A percentile compares a stretch with the other conserved stretches of the same genome.
Evolutionary conservation across 2,888 invertebrate species (phyloP).

Genomic region (Drosophila suboccidentalis): DNA sequence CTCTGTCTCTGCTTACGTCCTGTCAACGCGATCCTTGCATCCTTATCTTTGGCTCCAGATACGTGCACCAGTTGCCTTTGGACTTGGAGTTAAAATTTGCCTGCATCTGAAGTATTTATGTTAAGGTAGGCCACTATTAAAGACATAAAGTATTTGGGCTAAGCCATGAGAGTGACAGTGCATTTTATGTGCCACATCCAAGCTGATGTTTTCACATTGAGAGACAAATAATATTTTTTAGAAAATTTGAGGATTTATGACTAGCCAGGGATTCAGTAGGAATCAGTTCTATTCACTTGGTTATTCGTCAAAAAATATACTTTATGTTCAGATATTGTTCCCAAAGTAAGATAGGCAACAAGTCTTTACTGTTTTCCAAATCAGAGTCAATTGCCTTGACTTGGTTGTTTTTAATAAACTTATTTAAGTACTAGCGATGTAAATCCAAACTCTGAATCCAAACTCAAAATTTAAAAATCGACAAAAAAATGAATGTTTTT

Average conservation of each 20-base stretch:
- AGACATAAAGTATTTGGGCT: slow-evolving; percentile 20
- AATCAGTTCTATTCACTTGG: background rate
- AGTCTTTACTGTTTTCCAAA: background rate
- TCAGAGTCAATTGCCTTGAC: background rate
- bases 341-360: too few species aligned
- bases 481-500: too few species aligned
- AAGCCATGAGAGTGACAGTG: slow-evolving; percentile 1
- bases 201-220: background rate
- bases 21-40: slow-evolving; percentile 57
- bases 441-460: too few species aligned
- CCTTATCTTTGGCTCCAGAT: slow-evolving; percentile 60
- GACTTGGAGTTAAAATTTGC: background rate
- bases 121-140: slow-evolving; percentile 43
- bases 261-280: background rate
- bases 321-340: background rate
- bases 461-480: too few species aligned
- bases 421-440: too few species aligned
- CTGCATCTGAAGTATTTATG: slow-evolving; percentile 68
- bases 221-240: background rate
- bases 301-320: background rate
- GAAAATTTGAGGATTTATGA: background rate
- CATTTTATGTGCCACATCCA: slow-evolving; percentile 31
- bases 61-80: slow-evolving; percentile 8
- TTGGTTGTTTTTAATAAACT: background rate
- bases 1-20: slow-evolving; percentile 18